phyloP scores from a whole-genome alignment of 2,888 invertebrate genomes.

The Abrostola tripartita region DNA sequence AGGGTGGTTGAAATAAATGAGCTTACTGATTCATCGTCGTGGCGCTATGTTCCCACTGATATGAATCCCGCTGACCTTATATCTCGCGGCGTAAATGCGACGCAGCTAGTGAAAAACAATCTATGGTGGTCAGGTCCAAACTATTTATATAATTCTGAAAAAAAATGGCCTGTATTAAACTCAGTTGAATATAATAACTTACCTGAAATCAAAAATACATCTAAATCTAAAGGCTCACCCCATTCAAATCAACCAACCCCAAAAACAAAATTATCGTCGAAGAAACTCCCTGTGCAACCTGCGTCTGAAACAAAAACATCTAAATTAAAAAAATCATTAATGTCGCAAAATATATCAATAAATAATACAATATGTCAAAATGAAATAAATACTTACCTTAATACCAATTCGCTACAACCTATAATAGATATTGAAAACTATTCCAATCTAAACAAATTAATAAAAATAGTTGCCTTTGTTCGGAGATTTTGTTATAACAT shows the following conservation, averaged over 20 bases:
- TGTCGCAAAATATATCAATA: too few species aligned
- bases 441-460: too few species aligned
- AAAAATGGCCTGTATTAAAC: not conserved
- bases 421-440: too few species aligned
- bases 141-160: not conserved
- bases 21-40: not conserved
- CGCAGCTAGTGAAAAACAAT: not conserved
- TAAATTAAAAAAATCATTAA: not conserved
- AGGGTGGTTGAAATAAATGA: not conserved
- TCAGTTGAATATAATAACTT: not conserved
- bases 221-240: not conserved
- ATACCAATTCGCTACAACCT: too few species aligned
- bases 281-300: too few species aligned
- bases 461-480: too few species aligned
- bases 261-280: not conserved
- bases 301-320: too few species aligned
- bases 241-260: not conserved
- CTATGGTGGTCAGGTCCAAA: not conserved
- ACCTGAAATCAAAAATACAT: not conserved
- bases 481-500: too few species aligned
- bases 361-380: too few species aligned
- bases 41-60: not conserved
- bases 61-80: not conserved
- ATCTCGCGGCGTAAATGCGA: not conserved
- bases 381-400: too few species aligned